phyloP scores from a whole-genome alignment of 2,113 vertebrate genomes.

The Labrus mixtus region DNA sequence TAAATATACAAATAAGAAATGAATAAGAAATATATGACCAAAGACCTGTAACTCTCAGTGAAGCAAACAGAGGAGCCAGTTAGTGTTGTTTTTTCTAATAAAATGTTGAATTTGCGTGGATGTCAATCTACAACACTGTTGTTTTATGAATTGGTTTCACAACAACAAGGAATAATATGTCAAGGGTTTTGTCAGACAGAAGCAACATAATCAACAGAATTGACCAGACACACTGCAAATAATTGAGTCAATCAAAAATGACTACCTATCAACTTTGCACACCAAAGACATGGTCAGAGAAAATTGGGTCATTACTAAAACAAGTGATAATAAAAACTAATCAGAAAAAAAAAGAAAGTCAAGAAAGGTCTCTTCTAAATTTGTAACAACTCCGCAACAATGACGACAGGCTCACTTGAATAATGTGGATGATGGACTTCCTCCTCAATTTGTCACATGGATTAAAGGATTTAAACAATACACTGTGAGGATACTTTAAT shows the following conservation, averaged over 20 bases:
- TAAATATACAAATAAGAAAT: no score
- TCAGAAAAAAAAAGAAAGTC: constrained; percentile 6
- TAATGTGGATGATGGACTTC: constrained; percentile 44
- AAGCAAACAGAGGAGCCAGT: constrained; percentile 18
- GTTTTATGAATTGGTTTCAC: neutral
- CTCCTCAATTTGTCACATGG: constrained; percentile 38
- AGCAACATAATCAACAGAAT: constrained; percentile 48
- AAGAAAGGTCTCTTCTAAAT: constrained; percentile 26
- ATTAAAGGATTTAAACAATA: constrained; percentile 60
- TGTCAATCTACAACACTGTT: constrained; percentile 15
- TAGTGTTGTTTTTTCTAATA: no score
- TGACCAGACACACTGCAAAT: constrained; percentile 36
- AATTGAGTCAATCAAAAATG: constrained; percentile 51
- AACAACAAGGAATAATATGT: constrained; percentile 26
- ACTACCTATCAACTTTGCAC: constrained; percentile 48
- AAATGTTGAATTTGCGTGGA: no score
- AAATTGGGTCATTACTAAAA: constrained; percentile 46
- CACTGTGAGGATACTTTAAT: constrained; percentile 20
- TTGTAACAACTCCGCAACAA: constrained; percentile 26
- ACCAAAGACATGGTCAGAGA: constrained; percentile 41
- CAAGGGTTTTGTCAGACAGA: constrained; percentile 33
- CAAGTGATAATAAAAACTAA: constrained; percentile 21
- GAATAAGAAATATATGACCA: no score
- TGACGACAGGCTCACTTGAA: neutral
- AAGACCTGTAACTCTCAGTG: neutral